Percentiles rank a stretch among this genome's conserved stretches.
Evolutionary conservation across 1,140 invertebrate genomes (phyloP).

Genomic region (Cydia pomonella): DNA sequence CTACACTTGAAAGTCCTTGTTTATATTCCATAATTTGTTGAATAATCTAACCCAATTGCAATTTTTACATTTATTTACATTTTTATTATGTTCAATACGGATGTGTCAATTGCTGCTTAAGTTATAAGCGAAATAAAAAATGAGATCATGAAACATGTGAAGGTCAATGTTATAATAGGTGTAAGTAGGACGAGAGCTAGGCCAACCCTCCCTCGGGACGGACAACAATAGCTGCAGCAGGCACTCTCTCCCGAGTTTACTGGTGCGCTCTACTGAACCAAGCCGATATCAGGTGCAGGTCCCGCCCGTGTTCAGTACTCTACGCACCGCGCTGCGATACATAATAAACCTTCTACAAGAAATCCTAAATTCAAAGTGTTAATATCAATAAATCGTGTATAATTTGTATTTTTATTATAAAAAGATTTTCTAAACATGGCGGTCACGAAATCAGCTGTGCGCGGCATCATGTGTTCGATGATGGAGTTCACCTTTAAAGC

Average conservation of each 20-base stretch:
- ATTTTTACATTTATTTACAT: background rate
- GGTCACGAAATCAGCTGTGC: conserved; percentile 69
- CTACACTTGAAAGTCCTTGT: background rate
- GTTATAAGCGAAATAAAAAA: background rate
- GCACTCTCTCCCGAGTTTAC: conserved; percentile 61
- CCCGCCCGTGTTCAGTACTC: conserved; percentile 42
- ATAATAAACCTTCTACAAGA: background rate
- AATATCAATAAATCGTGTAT: background rate
- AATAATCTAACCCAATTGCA: background rate
- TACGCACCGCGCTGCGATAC: conserved; percentile 27
- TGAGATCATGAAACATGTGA: background rate
- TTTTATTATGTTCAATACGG: background rate
- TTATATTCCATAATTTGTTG: background rate
- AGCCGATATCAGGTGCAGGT: conserved; percentile 55
- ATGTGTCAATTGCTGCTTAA: too few species aligned
- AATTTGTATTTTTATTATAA: conserved; percentile 30
- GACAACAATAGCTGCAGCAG: conserved; percentile 72
- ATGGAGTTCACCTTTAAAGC: conserved; percentile 79
- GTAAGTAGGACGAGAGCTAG: conserved; percentile 65
- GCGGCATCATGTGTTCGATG: conserved; percentile 74
- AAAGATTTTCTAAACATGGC: conserved; percentile 52
- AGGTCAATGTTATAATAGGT: conserved; percentile 45
- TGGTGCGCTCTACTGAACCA: conserved; percentile 74
- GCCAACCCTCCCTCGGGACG: conserved; percentile 66
- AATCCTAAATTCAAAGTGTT: conserved; percentile 13